Evolutionary conservation across 2,113 vertebrate species (phyloP), one percentile per base, ranked within the genome.

Genomic region (Otis tarda): DNA sequence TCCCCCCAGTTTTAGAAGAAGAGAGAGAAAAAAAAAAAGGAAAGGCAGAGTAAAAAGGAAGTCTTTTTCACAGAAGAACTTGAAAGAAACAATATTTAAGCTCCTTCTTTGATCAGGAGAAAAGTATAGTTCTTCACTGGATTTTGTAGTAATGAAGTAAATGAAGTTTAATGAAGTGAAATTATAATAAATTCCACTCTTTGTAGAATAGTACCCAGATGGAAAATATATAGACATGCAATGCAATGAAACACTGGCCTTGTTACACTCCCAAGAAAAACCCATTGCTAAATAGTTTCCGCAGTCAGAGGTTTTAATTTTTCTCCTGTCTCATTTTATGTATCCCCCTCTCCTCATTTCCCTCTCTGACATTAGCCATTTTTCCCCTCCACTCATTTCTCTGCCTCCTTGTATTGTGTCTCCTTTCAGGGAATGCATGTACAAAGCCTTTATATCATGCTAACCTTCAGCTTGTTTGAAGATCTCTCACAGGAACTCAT

Each of bases 211-310:
- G 39, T 39, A 87, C 28, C 43, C 33, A 92, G 64, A 84, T 35
- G 65, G 69, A 94, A 94, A 96, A 91, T 43, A 85, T 19, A 91
- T 19, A 59, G 47, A 63, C 18, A 56, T 61, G 22, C 27, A 43
- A 43, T 0, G 0, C 39, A 53, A 53, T 49, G 39, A 94, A 94
- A 89, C 59, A 20, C 11, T 87, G 25, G 27, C 39, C 47, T 81
- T 92, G 35, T 59, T 84, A 55, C 27, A 24, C 69, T 91, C 47
- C 69, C 80, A 87, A 90, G 61, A 79, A 94, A 89, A 94, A 79
- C 2, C 0, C 21, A 27, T 8, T 83, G 69, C 76, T 79, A 68
- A 89, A 82, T 71, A 86, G 24, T 83, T 93, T 88, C 71, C 3
- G 17, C 67, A 83, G 56, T 83, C 56, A 87, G 81, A 78, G 60